Conservation (phyloP, 2,113 vertebrate genomes). For the Cervus canadensis region DNA sequence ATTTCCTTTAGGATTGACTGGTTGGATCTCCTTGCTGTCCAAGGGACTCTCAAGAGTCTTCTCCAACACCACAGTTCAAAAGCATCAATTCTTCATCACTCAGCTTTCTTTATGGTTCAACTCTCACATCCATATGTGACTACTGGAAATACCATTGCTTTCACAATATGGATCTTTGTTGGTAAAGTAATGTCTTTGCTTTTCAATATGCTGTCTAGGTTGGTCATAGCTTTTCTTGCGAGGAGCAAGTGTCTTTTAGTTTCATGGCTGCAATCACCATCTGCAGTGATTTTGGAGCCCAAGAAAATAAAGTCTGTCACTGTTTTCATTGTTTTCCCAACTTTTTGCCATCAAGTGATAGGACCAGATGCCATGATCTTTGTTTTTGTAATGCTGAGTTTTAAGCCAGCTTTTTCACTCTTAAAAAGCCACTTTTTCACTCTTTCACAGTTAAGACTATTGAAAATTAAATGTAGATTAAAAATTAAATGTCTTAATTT, state of each 20-base stretch:
- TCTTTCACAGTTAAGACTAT: not conserved
- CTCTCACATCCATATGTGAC: not conserved
- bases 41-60: not conserved
- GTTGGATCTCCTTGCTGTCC: not conserved
- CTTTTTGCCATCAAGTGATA: not conserved
- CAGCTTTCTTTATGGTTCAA: not conserved
- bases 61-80: not conserved
- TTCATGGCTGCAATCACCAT: not conserved
- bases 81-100: not conserved
- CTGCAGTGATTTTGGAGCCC: not conserved
- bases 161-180: not conserved
- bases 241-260: not conserved
- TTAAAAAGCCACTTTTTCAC: not conserved
- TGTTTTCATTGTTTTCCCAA: not conserved
- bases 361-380: not conserved
- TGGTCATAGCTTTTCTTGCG: not conserved
- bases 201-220: not conserved
- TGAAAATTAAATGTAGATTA: conserved; percentile 27
- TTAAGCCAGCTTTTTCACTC: not conserved
- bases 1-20: not conserved
- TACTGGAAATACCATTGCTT: not conserved
- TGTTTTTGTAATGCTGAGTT: not conserved
- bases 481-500: conserved; percentile 41
- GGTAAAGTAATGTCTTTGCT: not conserved
- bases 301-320: not conserved